Evolutionary conservation across 1,140 invertebrate genomes (phyloP).

Genomic region (Hycleus cichorii): DNA sequence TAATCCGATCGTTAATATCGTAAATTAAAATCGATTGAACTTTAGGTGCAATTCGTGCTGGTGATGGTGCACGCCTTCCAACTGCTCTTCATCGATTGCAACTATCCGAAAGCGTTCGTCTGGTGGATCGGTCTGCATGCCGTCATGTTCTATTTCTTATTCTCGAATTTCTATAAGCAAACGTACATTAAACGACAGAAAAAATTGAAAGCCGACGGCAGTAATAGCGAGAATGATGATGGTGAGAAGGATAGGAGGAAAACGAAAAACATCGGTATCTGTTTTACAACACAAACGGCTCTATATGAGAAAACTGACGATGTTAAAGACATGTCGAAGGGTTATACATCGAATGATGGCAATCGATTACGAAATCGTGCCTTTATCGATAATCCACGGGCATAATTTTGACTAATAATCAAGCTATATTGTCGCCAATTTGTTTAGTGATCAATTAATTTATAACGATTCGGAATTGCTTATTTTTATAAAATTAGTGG

Average conservation of each 20-base stretch:
- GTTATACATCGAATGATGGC: conserved; percentile 31
- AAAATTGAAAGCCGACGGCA: conserved; percentile 1
- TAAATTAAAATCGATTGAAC: conserved; percentile 6
- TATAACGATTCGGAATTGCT: too few species aligned
- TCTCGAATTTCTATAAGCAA: conserved; percentile 87
- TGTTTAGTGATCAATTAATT: too few species aligned
- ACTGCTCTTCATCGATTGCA: conserved; percentile 76
- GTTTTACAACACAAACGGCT: conserved; percentile 33
- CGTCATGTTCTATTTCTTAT: conserved; percentile 87
- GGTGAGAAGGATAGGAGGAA: background rate
- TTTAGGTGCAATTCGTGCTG: conserved; percentile 68
- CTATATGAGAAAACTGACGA: conserved; percentile 33
- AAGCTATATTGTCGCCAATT: too few species aligned
- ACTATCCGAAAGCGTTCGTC: conserved; percentile 72
- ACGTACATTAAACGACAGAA: conserved; percentile 50
- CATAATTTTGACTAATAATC: background rate
- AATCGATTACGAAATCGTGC: conserved; percentile 31
- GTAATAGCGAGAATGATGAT: background rate
- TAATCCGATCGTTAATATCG: background rate
- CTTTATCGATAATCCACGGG: conserved; percentile 27
- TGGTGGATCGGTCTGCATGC: conserved; percentile 88
- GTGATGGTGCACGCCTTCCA: conserved; percentile 78
- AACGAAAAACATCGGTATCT: conserved; percentile 26
- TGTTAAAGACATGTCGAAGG: conserved; percentile 26
- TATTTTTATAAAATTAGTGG: too few species aligned